Evolutionary conservation across 1,140 invertebrate genomes (phyloP).

Genomic region (Cotesia vestalis): DNA sequence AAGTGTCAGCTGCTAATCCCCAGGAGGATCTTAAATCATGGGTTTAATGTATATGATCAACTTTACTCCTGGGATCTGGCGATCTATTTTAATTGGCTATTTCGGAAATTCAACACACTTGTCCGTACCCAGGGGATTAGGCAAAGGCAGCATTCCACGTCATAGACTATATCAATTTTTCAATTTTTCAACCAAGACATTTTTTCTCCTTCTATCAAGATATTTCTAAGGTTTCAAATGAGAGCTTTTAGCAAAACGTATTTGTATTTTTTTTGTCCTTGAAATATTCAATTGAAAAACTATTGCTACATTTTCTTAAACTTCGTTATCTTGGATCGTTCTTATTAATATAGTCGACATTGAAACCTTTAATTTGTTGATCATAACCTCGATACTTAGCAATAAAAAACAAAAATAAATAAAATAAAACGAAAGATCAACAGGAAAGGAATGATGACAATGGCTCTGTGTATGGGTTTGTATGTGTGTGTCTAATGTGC

Average conservation of each 20-base stretch:
- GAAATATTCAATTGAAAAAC: too few relatives aligned
- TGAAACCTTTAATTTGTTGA: constrained; percentile 53
- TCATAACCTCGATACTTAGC: constrained; percentile 15
- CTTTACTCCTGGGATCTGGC: background rate
- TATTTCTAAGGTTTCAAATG: background rate
- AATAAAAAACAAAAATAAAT: too few relatives aligned
- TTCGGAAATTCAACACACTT: constrained; percentile 5
- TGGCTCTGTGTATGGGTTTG: constrained; percentile 4
- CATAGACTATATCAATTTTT: background rate
- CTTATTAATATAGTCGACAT: constrained; percentile 1
- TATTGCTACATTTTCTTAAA: too few relatives aligned
- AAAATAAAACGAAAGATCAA: too few relatives aligned
- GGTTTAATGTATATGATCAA: constrained; percentile 3
- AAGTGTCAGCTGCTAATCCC: background rate
- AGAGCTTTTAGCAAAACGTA: too few relatives aligned
- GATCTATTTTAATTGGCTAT: constrained; percentile 19
- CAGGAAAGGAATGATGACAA: too few relatives aligned
- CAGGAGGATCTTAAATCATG: constrained; percentile 5
- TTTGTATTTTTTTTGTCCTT: too few relatives aligned
- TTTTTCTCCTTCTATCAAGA: background rate
- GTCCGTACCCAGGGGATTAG: background rate
- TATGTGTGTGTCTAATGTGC: constrained; percentile 4
- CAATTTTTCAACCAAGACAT: too few relatives aligned
- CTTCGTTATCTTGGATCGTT: too few relatives aligned
- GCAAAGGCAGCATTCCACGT: background rate